Conservation (phyloP, 2,888 invertebrate species). For the Pseudanteris insignis region DNA sequence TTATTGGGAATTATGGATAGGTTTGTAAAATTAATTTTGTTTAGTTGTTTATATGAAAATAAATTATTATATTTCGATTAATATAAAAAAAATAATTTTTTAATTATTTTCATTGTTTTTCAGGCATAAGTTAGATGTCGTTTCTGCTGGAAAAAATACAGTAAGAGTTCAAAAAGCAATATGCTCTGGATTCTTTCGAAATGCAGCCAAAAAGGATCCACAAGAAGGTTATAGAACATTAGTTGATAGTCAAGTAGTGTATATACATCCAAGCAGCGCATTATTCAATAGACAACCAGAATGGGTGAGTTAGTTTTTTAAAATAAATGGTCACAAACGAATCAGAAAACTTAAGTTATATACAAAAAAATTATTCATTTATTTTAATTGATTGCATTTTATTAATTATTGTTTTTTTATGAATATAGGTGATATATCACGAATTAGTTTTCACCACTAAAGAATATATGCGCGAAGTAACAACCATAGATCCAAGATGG, state of each 20-base stretch:
- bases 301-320: constrained; percentile 79
- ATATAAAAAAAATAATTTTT: constrained; percentile 4
- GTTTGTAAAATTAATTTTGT: too few relatives aligned
- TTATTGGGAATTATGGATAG: constrained; percentile 96
- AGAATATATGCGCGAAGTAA: constrained; percentile 99
- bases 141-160: constrained; percentile 95
- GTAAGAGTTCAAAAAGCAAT: constrained; percentile 97
- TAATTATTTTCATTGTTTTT: constrained; percentile 37
- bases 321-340: too few relatives aligned
- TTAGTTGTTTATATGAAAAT: constrained; percentile 17
- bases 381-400: too few relatives aligned
- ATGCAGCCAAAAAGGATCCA: constrained; percentile 99
- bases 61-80: constrained; percentile 3
- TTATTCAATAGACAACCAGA: constrained; percentile 98
- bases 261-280: constrained; percentile 98
- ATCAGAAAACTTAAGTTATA: too few relatives aligned
- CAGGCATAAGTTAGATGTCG: constrained; percentile 94
- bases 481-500: constrained; percentile 97
- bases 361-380: too few relatives aligned
- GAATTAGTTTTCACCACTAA: constrained; percentile 98
- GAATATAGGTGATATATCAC: constrained; percentile 97
- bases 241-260: constrained; percentile 97
- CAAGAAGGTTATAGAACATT: constrained; percentile 97
- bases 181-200: constrained; percentile 97
- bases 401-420: constrained; percentile 4